A percentile compares a stretch with the other conserved stretches of the same genome.
Evolutionary conservation across 2,797 vertebrate genomes (phyloP).

Genomic region (Alca torda): DNA sequence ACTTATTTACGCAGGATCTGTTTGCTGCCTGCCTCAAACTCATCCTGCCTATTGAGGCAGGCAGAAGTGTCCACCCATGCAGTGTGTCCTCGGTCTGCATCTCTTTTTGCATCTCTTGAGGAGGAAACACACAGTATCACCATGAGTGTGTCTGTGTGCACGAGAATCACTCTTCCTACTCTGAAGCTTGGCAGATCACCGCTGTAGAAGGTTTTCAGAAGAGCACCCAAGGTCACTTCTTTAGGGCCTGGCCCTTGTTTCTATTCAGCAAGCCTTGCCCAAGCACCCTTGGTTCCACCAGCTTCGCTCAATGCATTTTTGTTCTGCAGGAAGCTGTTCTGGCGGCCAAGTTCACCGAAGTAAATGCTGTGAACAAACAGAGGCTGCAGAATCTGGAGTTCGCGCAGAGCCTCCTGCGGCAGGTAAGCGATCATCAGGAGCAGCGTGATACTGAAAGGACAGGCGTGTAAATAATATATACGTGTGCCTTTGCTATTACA

Average conservation of each 20-base stretch:
- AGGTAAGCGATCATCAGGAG: conserved; percentile 77
- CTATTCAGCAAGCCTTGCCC: neutral
- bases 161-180: neutral
- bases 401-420: conserved; percentile 87
- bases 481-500: fast-evolving
- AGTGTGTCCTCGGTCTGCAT: neutral
- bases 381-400: conserved; percentile 91
- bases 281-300: neutral
- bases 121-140: neutral
- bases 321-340: conserved; percentile 87
- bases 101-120: neutral
- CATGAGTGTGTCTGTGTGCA: fast-evolving
- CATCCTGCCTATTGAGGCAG: neutral
- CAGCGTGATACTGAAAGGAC: fast-evolving
- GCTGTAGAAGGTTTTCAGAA: neutral
- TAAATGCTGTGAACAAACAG: conserved; percentile 90
- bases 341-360: conserved; percentile 90
- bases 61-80: neutral
- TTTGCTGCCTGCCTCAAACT: neutral
- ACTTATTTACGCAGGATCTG: neutral
- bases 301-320: neutral
- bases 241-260: neutral
- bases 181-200: neutral
- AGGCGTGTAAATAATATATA: fast-evolving
- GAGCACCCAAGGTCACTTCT: neutral